Conservation (phyloP, 2,113 vertebrate species). For the Cebidichthys violaceus region DNA sequence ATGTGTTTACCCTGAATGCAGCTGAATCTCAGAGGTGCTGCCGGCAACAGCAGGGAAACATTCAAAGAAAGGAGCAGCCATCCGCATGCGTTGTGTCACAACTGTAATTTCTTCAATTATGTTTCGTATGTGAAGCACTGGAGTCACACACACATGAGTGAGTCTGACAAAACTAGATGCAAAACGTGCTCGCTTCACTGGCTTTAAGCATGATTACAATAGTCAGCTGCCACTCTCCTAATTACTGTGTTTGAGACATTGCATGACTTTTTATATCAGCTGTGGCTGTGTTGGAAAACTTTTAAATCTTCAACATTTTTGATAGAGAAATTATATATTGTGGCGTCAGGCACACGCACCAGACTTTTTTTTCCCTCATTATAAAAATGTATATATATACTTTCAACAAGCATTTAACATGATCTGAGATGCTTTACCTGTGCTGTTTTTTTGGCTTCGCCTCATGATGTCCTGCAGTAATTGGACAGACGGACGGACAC, state of each 20-base stretch:
- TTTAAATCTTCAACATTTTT: not conserved
- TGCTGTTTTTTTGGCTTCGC: not conserved
- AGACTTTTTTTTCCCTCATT: not conserved
- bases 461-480: not conserved
- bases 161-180: not conserved
- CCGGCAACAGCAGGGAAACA: not conserved
- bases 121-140: not conserved
- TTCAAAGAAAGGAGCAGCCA: not conserved
- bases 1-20: not conserved
- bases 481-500: not conserved
- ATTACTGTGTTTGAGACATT: conserved; percentile 7
- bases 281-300: not conserved
- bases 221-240: not conserved
- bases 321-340: not conserved
- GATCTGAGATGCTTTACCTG: no score
- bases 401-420: not conserved
- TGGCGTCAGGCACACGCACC: not conserved
- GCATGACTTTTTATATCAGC: not conserved
- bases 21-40: conserved; percentile 26
- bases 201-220: conserved; percentile 4
- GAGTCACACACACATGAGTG: not conserved
- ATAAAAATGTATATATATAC: not conserved
- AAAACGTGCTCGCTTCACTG: no score
- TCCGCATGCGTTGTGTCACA: not conserved
- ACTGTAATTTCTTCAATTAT: conserved; percentile 2